A percentile compares a stretch with the other conserved stretches of the same genome.
These are phyloP conservation scores for Nerophis lumbriciformis DNA, from an alignment of 2,113 vertebrate genomes.

Conservation along the genomic window DNA sequence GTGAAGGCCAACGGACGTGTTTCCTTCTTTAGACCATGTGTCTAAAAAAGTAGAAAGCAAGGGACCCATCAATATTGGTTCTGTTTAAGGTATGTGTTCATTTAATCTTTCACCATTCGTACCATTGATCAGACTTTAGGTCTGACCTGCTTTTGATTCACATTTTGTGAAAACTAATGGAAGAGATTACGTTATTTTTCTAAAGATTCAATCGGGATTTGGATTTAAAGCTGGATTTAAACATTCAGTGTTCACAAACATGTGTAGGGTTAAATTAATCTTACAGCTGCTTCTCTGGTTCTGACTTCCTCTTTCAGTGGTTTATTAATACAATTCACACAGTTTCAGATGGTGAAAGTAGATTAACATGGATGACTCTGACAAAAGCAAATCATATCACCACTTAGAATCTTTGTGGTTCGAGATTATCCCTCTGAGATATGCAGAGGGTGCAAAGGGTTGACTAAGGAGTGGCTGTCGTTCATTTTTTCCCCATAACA, in stretches of 20 bases:
- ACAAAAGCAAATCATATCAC: neutral
- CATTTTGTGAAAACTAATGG: neutral
- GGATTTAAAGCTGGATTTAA: no score
- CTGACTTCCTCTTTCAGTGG: neutral
- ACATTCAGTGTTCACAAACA: no score
- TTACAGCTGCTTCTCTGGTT: neutral
- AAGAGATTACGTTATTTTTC: no score
- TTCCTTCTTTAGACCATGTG: neutral
- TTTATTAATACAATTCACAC: neutral
- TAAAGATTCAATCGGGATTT: no score
- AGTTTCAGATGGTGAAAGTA: neutral
- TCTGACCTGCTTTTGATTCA: neutral
- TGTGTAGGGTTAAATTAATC: neutral
- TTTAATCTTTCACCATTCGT: neutral
- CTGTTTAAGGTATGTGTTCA: neutral
- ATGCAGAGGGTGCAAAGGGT: slow-evolving; percentile 34
- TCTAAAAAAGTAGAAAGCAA: neutral
- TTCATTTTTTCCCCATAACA: no score
- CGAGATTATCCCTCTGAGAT: slow-evolving; percentile 10
- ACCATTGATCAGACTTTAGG: neutral
- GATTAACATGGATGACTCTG: neutral
- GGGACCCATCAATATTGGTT: neutral
- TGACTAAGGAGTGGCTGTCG: slow-evolving; percentile 34
- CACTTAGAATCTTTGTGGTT: slow-evolving; percentile 9
- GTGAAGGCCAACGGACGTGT: neutral